phyloP scores from a whole-genome alignment of 2,888 invertebrate species.

The Agonopterix heracliana region DNA sequence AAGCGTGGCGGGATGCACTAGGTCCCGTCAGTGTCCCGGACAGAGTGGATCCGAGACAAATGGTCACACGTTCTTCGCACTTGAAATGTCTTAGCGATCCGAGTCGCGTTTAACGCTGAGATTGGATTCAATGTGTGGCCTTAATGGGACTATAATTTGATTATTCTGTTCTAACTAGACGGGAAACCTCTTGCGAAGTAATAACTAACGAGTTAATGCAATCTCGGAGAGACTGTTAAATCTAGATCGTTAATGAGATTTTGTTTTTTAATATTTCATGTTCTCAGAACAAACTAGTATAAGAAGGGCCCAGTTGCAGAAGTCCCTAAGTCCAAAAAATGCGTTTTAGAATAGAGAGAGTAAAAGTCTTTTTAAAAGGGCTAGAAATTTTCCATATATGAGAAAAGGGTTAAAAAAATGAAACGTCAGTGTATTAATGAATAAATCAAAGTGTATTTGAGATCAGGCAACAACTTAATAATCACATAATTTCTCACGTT shows the following conservation, averaged over 20 bases:
- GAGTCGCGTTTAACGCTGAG: background rate
- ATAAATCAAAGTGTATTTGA: too few relatives aligned
- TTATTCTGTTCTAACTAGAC: slow-evolving; percentile 23
- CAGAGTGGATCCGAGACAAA: background rate
- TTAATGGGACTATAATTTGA: slow-evolving; percentile 24
- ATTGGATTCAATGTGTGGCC: slow-evolving; percentile 12
- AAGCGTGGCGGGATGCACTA: too few relatives aligned
- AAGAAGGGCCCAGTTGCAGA: too few relatives aligned
- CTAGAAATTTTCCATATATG: too few relatives aligned
- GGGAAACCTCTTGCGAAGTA: slow-evolving; percentile 12
- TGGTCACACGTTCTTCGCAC: background rate
- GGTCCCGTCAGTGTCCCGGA: background rate
- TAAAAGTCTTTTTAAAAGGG: too few relatives aligned
- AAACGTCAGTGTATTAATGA: too few relatives aligned
- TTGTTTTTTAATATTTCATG: slow-evolving; percentile 11
- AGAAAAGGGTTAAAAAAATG: too few relatives aligned
- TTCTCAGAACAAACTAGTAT: too few relatives aligned
- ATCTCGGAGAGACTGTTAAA: slow-evolving; percentile 8
- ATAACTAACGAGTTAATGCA: slow-evolving; percentile 22
- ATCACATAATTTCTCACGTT: too few relatives aligned
- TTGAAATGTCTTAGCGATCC: background rate
- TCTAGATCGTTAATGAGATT: background rate
- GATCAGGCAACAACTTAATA: too few relatives aligned
- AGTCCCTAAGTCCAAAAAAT: too few relatives aligned
- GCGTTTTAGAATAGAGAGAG: too few relatives aligned